Evolutionary conservation across 2,888 invertebrate genomes (phyloP), one percentile per base, ranked within the genome.

Genomic region (Halocaridina rubra): DNA sequence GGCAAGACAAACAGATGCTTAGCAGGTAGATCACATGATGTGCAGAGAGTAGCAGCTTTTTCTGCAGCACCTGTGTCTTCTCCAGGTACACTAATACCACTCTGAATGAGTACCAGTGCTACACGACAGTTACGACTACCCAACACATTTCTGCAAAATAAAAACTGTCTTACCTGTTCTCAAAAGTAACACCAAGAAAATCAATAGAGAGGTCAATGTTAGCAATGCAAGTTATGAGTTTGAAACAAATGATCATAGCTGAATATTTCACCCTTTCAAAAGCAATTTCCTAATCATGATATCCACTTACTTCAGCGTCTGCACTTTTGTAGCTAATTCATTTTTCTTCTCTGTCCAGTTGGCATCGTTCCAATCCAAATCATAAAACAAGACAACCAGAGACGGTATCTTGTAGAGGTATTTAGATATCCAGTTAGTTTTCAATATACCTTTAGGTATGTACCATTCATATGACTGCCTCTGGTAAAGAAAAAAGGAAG

Each of bases 341-440:
- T 96, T 94, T 90, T 97, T 96, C 90, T 96, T 98, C 89, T 98
- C 98, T 89, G 95, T 95, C 98, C 98, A 99, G 88, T 95, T 94
- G 0, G 94, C 92, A 91, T 98, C 98, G 90, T 97, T 96, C 99
- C 99, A 99, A 91, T 99, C 98, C 90, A 99, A 93, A 90, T 99
- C 98, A 91, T 96, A 97, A 91, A 99, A 99, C 87, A 98, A 93
- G 2, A 98, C 97, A 30, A 97, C 95, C 0, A 99, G 95, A 0
- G 98, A 95, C 8, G 99, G 99, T 88, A 99, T 93, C 82, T 95
- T 93, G 89, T 95, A 94, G 53, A 97, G 92, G 90, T 98, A 97
- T 91, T 99, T 99, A 76, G 94, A 93, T 92, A 98, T 95, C 99
- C 99, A 99, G 90, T 96, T 96, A 64, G 95, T 94, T 91, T 98